Evolutionary conservation across 2,888 invertebrate species (phyloP).

Genomic region (Aporophyla lueneburgensis): DNA sequence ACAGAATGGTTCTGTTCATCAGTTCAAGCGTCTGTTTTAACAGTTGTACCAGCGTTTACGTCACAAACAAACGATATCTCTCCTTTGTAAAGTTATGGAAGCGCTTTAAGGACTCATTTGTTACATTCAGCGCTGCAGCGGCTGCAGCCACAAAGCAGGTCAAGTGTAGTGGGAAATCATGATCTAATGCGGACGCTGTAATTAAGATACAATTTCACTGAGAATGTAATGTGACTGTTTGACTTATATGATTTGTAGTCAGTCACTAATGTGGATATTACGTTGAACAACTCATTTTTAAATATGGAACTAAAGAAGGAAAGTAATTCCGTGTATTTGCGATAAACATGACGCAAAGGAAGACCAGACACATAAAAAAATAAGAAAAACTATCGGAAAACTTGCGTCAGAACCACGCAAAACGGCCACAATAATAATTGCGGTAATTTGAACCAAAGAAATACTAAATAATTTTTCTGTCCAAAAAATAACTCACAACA

Average conservation of each 20-base stretch:
- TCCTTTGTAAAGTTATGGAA: constrained; percentile 59
- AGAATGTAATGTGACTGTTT: constrained; percentile 17
- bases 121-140: constrained; percentile 47
- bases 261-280: not conserved
- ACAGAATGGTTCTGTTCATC: constrained; percentile 39
- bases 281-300: not conserved
- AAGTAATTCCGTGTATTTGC: too few relatives aligned
- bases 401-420: too few relatives aligned
- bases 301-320: not conserved
- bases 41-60: constrained; percentile 42
- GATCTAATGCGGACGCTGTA: constrained; percentile 34
- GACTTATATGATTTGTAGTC: constrained; percentile 4
- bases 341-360: too few relatives aligned
- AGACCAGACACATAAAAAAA: too few relatives aligned
- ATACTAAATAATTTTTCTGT: too few relatives aligned
- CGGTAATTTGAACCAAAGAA: too few relatives aligned
- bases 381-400: too few relatives aligned
- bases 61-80: constrained; percentile 59
- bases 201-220: constrained; percentile 18
- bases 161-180: constrained; percentile 48
- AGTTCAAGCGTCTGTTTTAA: constrained; percentile 56
- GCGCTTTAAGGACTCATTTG: constrained; percentile 51
- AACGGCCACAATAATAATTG: too few relatives aligned
- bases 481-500: too few relatives aligned
- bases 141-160: constrained; percentile 57